Evolutionary conservation across 35 echinoderm and acorn worm species (phyloP), one percentile per base, ranked within the genome.

Genomic region (Heliocidaris erythrogramma): DNA sequence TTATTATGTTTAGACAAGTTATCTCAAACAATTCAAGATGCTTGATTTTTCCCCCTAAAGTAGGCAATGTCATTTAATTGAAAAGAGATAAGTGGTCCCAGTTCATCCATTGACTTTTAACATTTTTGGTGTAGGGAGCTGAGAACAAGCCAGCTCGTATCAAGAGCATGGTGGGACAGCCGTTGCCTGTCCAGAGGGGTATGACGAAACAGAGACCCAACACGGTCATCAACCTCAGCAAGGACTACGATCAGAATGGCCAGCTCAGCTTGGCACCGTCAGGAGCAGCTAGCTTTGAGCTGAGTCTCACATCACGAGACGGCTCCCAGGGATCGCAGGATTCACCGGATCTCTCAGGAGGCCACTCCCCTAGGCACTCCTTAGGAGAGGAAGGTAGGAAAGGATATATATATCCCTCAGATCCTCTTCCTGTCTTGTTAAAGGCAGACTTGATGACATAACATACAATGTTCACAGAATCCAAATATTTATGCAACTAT

Each of bases 311-410:
- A 86, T 96, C 96, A 13, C 88, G 94, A 4, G 92, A 95, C 85
- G 94, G 86, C 49, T 95, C 96, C 21, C 88, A 94, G 90, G 86
- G 95, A 86, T 96, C 97, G 32, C 95, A 96, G 88, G 95, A 94
- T 49, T 96, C 97, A 53, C 95, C 96, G 86, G 95, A 97, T 50
- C 84, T 97, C 78, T 95, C 97, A 11, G 85, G 96, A 8, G 65
- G 96, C 1, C 93, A 98, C 31, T 94, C 97, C 85, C 97, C 97
- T 0, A 97, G 95, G 30, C 97, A 98, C 89, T 97, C 96, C 84
- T 48, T 97, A 86, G 94, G 96, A 93, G 86, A 60, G 93, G 94
- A 94, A 94, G 95, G 95, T 96, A 86, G 85, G 85, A 7, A 21
- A 86, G 52, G 52, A 56, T 56, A 56, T 11, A 56, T 56, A 56